Evolutionary conservation across 2,888 invertebrate genomes (phyloP).

Genomic region (Acronicta aceris): DNA sequence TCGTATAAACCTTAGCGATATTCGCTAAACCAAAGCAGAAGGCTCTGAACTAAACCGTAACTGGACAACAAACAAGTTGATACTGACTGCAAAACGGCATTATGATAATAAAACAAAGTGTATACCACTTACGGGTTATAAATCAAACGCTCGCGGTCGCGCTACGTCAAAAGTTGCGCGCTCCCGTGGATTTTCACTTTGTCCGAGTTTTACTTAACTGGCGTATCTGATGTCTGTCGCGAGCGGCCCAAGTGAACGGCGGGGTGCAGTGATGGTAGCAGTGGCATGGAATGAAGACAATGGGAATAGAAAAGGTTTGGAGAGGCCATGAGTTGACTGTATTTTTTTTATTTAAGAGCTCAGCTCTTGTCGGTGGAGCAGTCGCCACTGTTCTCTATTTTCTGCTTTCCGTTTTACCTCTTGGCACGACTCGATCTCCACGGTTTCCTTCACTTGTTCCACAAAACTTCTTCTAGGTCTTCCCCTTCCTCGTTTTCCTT

Average conservation of each 20-base stretch:
- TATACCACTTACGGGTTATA: conserved; percentile 55
- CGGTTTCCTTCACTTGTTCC: no score
- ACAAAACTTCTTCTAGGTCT: no score
- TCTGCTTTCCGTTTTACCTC: no score
- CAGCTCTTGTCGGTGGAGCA: no score
- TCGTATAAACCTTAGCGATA: conserved; percentile 3
- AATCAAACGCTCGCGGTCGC: conserved; percentile 66
- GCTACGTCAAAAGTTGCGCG: conserved; percentile 67
- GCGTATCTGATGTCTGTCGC: conserved; percentile 67
- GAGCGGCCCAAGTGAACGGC: conserved; percentile 37
- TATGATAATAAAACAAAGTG: conserved; percentile 53
- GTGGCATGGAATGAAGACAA: no score
- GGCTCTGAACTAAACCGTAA: conserved; percentile 10
- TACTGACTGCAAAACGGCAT: conserved; percentile 23
- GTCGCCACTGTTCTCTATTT: no score
- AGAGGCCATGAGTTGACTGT: no score
- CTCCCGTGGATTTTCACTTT: conserved; percentile 77
- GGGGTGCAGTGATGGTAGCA: no score
- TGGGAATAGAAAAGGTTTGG: no score
- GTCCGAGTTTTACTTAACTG: conserved; percentile 72
- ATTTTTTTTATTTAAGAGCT: no score
- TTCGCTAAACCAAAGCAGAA: conserved; percentile 11
- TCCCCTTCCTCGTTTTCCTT: no score
- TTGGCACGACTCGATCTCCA: no score
- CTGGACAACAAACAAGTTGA: conserved; percentile 19